phyloP scores from a whole-genome alignment of 2,113 vertebrate genomes.

The Cyphomyrus plagiostoma region DNA sequence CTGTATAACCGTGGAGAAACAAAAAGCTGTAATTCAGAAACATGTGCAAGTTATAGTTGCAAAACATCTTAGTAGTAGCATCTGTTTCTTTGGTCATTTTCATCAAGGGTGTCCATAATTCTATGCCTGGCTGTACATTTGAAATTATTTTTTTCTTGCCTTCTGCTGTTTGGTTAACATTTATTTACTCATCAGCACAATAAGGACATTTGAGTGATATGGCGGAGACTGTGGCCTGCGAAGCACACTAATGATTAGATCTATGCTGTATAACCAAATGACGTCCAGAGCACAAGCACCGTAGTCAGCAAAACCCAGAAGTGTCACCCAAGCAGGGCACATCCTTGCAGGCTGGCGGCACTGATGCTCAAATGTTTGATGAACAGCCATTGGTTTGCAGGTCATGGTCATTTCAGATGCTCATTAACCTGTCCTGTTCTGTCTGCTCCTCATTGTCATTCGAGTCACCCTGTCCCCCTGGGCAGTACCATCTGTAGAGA shows the following conservation, averaged over 20 bases:
- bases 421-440: slow-evolving; percentile 11
- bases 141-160: background rate
- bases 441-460: background rate
- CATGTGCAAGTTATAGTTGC: background rate
- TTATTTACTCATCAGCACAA: background rate
- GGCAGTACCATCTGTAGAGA: slow-evolving; percentile 1
- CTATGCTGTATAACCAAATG: background rate
- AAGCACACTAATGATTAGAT: background rate
- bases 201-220: background rate
- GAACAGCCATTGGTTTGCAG: background rate
- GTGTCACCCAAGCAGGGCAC: background rate
- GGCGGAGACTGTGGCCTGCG: background rate
- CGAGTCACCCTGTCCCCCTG: background rate
- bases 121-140: background rate
- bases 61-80: background rate
- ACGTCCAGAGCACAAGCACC: background rate
- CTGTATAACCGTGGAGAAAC: background rate
- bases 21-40: background rate
- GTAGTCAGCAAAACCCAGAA: background rate
- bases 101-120: background rate
- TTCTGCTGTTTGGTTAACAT: background rate
- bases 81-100: background rate
- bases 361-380: background rate
- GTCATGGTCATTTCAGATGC: background rate
- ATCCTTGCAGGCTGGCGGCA: background rate